These are phyloP conservation scores for Rhysida immarginata DNA, from an alignment of 1,140 invertebrate genomes.

Conservation along the genomic window DNA sequence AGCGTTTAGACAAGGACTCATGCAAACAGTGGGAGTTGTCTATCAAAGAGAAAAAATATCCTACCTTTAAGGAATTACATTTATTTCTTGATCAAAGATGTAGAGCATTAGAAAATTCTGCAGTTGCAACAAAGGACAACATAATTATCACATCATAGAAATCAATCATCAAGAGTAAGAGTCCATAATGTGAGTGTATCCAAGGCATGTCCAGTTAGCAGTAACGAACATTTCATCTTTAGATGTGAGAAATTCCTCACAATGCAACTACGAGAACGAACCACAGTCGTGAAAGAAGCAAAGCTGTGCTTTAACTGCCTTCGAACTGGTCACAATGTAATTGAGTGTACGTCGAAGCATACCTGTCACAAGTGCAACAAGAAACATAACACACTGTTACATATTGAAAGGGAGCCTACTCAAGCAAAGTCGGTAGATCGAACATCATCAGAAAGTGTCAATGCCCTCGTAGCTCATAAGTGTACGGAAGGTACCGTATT, in stretches of 20 bases:
- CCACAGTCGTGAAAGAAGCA: neutral
- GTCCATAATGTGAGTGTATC: neutral
- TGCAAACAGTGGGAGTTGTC: neutral
- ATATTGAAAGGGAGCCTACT: neutral
- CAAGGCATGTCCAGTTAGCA: neutral
- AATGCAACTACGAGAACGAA: neutral
- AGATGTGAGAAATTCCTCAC: neutral
- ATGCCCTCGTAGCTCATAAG: neutral
- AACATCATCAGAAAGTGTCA: neutral
- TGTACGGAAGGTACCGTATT: neutral
- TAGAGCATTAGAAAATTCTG: neutral
- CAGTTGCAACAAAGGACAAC: neutral
- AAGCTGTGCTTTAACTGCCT: neutral
- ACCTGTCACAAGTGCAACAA: neutral
- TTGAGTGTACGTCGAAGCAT: neutral
- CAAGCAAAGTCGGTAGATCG: neutral
- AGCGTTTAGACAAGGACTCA: conserved; percentile 12
- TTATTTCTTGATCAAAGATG: neutral
- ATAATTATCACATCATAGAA: neutral
- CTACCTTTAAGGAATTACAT: neutral
- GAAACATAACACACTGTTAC: neutral
- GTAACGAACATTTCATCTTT: neutral
- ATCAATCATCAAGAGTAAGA: neutral
- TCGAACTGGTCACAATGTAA: neutral
- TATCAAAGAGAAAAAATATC: neutral